Evolutionary conservation across 2,888 invertebrate genomes (phyloP), one percentile per base, ranked within the genome.

Genomic region (Cyaniris semiargus): DNA sequence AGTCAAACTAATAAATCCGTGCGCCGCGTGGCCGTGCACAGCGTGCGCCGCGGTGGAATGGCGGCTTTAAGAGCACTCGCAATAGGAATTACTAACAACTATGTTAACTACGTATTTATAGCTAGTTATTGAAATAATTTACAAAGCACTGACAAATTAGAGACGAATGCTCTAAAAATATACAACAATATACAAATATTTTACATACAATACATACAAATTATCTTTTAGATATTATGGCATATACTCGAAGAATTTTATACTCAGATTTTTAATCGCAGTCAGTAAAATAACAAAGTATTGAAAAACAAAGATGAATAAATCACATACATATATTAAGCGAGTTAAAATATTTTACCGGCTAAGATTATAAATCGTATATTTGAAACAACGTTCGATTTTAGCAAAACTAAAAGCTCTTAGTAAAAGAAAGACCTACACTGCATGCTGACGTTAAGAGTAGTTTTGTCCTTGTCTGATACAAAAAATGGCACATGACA

Each of bases 151-250:
- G 58, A n/a, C 18, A 58, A 58, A 21, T 13, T 13, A 60, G 21
- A 60, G 60, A 13, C 13, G 8, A 60, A 58, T 8, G 21, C 23
- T 60, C 13, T 60, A 60, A 60, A 23, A 60, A 23, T 60, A 10
- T 23, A 60, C 60, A 60, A 60, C 23, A 60, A 60, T 60, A 23
- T 60, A 60, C 60, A 60, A 23, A 3, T 60, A 60, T 60, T 60
- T 23, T 60, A 60, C 23, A 23, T 60, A 60, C 23, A 23, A 13
- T 60, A 60, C 60, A 60, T 23, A 60, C 23, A 60, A 60, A 60
- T 60, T 60, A 23, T 21, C 3, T 8, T 18, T n/a, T 21, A 7
- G n/a, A 10, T n/a, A 10, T 1, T 58, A 58, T 58, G 58, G 58
- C 58, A 21, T 58, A 21, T 21, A 10, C 10, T 8, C 21, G 58